Percentiles rank a stretch among this genome's conserved stretches.
Evolutionary conservation across 2,113 vertebrate genomes (phyloP).

Genomic region (Odontesthes bonariensis): DNA sequence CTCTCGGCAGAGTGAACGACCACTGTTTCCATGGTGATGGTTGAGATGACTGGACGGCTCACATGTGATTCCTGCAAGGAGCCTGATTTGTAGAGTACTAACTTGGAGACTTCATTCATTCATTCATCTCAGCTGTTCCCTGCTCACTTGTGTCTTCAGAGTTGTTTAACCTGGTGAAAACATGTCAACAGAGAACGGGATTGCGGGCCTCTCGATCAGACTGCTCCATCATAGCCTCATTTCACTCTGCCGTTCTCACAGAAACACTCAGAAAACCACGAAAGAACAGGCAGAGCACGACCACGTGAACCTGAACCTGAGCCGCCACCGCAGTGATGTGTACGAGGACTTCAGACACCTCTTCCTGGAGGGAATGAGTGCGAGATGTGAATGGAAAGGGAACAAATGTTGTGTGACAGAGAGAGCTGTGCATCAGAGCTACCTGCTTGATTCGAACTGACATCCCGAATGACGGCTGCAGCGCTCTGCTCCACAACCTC

Average conservation of each 20-base stretch:
- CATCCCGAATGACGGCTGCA: conserved; percentile 11
- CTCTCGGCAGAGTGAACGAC: conserved; percentile 29
- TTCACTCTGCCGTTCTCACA: neutral
- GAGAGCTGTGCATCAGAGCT: conserved; percentile 29
- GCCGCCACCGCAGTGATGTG: neutral
- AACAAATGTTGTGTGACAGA: conserved; percentile 25
- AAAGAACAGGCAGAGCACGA: conserved; percentile 5
- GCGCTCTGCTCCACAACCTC: conserved; percentile 11
- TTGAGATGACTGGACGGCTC: conserved; percentile 45
- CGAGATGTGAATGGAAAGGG: conserved; percentile 45
- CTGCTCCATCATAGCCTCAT: conserved; percentile 1
- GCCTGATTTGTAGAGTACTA: conserved; percentile 24
- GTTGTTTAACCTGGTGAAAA: neutral
- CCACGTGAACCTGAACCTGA: neutral
- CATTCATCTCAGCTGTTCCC: conserved; percentile 5
- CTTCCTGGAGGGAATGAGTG: conserved; percentile 5
- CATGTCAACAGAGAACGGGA: conserved; percentile 24
- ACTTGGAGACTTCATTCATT: conserved; percentile 27
- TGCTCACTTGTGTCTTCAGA: conserved; percentile 11
- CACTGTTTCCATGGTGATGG: conserved; percentile 78
- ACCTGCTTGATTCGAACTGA: conserved; percentile 42
- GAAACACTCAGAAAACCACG: conserved; percentile 11
- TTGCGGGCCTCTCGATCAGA: conserved; percentile 15
- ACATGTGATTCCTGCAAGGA: conserved; percentile 39
- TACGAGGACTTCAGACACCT: conserved; percentile 4